Base-by-base conservation (phyloP, 2,797 vertebrate genomes). In the Champsocephalus esox region DNA sequence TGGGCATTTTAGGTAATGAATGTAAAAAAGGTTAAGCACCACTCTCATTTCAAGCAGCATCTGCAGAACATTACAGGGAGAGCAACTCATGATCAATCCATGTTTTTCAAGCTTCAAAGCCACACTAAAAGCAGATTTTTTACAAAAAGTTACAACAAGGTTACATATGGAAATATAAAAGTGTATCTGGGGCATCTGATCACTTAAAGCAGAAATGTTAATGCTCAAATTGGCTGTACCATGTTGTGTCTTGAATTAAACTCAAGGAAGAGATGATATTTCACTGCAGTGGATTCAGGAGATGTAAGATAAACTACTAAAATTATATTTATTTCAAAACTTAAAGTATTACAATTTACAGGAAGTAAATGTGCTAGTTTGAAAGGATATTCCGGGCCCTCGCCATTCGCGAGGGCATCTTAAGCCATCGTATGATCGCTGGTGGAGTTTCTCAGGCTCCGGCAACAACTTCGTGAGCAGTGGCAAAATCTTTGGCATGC, bases 101-200 rank as follows among this genome's bases (percentile, higher is more conserved):
- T 28, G 5, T 65, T 66, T 59, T 67, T 48, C 10, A 59, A 44
- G n/a, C 9, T 32, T 51, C 45, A 66, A 55, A 48, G 9, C 3
- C 13, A 0, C 11, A 44, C 51, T 19, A 9, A 45, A 70, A 21
- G 1, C 41, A 12, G 9, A 12, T 46, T 21, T 21, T 70, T 5
- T 43, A 28, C 28, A 28, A 28, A 8, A 8, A 44, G 12, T 16
- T 32, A 46, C 10, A 10, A 71, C 68, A 41, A 13, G 32, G 0
- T 52, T 8, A 61, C 51, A 69, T 70, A 67, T 79, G 24, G 28
- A 81, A 68, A 52, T 43, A n/a, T 57, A 49, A 13, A 52, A 61
- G 38, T 7, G 12, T 10, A 54, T 65, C 49, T 1, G 34, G n/a
- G n/a, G 0, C 17, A 46, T 55, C 13, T 1, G 8, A 17, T 61